Evolutionary conservation across 2,888 invertebrate genomes (phyloP), one percentile per base, ranked within the genome.

Genomic region (Drosophila nigritarsus): DNA sequence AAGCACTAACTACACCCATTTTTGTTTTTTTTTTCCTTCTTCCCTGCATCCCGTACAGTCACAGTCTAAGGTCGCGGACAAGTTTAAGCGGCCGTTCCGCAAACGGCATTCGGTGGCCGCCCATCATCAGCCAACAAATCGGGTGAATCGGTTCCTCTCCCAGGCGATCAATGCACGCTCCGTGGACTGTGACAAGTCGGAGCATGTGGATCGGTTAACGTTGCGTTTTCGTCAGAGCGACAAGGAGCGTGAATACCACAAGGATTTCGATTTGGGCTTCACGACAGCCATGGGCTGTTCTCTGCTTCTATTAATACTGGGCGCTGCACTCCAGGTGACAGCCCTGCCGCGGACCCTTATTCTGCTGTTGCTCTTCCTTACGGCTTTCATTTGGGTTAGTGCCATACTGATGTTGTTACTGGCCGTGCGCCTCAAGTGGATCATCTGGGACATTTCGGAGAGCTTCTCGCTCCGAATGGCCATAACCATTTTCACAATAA

Each of bases 161-260:
- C 97, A 98, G 93, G 98, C 98, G 36, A 97, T 98, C 85, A 97
- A 97, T 92, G 98, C 98, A 38, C 95, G 98, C 76, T 97, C 97
- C 91, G 97, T 98, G 72, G 97, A 98, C 92, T 95, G 97, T 70
- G 98, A 98, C 93, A 98, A 98, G 93, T 96, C 97, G 29, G 96
- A 96, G 59, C 97, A 98, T 91, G 97, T 98, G 60, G 97, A 97
- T 92, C 94, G 97, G 56, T 93, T 97, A 71, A 98, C 98, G 6
- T 94, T 98, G 60, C 96, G 96, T 91, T 98, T 98, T 92, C 97
- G 97, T 90, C 97, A 98, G 89, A 94, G 95, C 50, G 95, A 96
- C 76, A 98, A 97, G 93, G 98, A 98, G 93, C 95, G 95, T 83
- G 96, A 98, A 96, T 98, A 98, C 92, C 97, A 97, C 80, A 96